Evolutionary conservation across 2,797 vertebrate species (phyloP), one percentile per base, ranked within the genome.

Genomic region (Capromys pilorides): DNA sequence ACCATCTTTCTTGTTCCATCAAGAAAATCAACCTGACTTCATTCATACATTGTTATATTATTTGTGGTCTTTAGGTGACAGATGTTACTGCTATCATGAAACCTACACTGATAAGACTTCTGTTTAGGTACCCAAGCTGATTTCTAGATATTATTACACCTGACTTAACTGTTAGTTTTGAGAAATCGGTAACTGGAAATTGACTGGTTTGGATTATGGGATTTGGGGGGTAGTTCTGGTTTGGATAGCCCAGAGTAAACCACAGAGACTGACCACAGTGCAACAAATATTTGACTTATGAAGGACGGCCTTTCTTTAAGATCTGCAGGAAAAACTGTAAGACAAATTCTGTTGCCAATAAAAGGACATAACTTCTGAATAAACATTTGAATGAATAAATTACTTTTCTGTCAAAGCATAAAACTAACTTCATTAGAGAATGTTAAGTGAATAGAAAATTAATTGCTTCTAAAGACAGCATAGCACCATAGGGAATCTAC

Each of bases 381-480:
- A 94, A 94, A 94, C 31, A 91, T 95, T 92, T 90, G 67, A 85
- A 73, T 90, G 82, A 96, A 96, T 96, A 93, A 83, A 90, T 96
- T 94, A 94, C 19, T 91, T 95, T 95, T 94, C 82, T 93, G 82
- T 96, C 73, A 94, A 95, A 96, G 90, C 75, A 64, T 54, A 96
- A 95, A 96, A 57, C 54, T 57, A 16, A 92, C 92, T 94, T 95
- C 45, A 95, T 97, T 95, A 95, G 86, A 89, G 51, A 94, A 94
- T 93, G 33, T 57, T 96, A 95, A 94, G 18, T 96, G 87, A 95
- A 95, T 88, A 95, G 87, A 94, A 91, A 95, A 96, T 95, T 97
- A 96, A 96, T 94, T 95, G 82, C 81, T 88, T 91, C 59, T 91
- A 57, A 93, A 96, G n/a, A 92, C 80, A 89, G 36, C 19, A 14